Conservation (phyloP, 2,888 invertebrate species). For the Craniophora ligustri region DNA sequence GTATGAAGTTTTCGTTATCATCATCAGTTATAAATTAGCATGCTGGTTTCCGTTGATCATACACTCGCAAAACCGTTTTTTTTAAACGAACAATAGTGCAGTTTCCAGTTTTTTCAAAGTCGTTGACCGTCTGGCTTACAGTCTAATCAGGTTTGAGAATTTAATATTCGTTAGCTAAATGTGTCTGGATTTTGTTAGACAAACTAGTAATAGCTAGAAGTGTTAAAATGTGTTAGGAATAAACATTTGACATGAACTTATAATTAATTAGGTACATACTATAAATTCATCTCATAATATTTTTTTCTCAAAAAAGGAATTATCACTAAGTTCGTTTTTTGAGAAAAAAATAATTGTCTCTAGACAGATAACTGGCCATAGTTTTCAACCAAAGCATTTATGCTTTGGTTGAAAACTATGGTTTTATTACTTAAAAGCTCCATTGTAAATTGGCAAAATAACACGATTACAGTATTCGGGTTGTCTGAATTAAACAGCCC, state of each 20-base stretch:
- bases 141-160: slow-evolving; percentile 15
- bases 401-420: not conserved
- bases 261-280: too few species aligned
- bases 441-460: slow-evolving; percentile 29
- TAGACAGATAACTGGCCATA: not conserved
- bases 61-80: slow-evolving; percentile 18
- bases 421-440: not conserved
- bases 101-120: slow-evolving; percentile 18
- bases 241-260: too few species aligned
- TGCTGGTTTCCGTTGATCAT: slow-evolving; percentile 12
- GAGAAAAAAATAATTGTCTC: not conserved
- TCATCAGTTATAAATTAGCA: slow-evolving; percentile 43
- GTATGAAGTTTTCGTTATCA: slow-evolving; percentile 38
- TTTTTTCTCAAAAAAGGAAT: too few species aligned
- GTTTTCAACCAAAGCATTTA: not conserved
- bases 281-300: too few species aligned
- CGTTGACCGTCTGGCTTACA: slow-evolving; percentile 32
- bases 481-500: slow-evolving; percentile 34
- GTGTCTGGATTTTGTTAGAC: not conserved
- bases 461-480: slow-evolving; percentile 26
- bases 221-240: too few species aligned
- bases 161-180: slow-evolving; percentile 2
- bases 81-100: slow-evolving; percentile 23
- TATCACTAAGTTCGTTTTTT: too few species aligned
- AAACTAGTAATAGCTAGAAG: not conserved